These are phyloP conservation scores for Mastigias papua DNA, from an alignment of 30 jellyfish, hydroid and myxozoan genomes.

Conservation along the genomic window DNA sequence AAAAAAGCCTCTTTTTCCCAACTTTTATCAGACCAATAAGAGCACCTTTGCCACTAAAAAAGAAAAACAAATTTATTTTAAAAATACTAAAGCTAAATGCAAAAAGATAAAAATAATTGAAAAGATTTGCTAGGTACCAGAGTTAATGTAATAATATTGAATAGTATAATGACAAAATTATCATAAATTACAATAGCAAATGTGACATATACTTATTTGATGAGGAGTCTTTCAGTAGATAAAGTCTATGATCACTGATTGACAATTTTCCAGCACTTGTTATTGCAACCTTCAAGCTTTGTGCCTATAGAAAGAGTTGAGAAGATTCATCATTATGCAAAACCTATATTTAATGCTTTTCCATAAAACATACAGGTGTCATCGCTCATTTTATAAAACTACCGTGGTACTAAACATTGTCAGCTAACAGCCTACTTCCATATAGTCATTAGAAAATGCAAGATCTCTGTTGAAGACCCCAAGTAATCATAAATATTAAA, in stretches of 20 bases:
- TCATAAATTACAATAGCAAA: neutral
- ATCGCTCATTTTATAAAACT: too few species aligned
- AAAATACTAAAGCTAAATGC: neutral
- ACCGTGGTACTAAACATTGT: too few species aligned
- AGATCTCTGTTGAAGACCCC: too few species aligned
- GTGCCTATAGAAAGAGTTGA: conserved; percentile 32
- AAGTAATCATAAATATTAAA: too few species aligned
- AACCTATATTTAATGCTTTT: neutral
- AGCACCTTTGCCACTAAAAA: conserved; percentile 44
- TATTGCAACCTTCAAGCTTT: conserved; percentile 57
- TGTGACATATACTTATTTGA: conserved; percentile 30
- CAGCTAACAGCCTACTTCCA: too few species aligned
- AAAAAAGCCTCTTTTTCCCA: conserved; percentile 29
- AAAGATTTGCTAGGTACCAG: neutral
- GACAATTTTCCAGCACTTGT: conserved; percentile 58
- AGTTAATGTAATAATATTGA: neutral
- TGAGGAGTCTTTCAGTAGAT: conserved; percentile 54
- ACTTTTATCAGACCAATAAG: conserved; percentile 48
- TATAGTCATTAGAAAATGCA: too few species aligned
- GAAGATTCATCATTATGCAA: neutral
- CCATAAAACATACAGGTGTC: neutral
- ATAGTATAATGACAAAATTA: neutral
- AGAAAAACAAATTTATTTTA: neutral
- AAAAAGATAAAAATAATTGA: neutral
- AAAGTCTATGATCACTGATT: conserved; percentile 52